Evolutionary conservation across 1,140 invertebrate genomes (phyloP).

Genomic region (Hormaphis cornu): DNA sequence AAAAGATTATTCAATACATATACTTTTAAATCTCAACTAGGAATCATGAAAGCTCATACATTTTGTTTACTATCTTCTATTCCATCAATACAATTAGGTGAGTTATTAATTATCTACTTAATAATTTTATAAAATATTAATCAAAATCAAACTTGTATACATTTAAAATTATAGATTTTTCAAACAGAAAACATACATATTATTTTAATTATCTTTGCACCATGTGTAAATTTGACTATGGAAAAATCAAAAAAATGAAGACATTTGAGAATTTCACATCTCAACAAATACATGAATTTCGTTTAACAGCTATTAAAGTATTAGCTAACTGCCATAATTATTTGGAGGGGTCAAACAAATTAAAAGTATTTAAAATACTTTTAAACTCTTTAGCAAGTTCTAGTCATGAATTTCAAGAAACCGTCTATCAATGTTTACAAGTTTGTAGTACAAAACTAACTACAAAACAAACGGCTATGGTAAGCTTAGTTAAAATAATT

Average conservation of each 20-base stretch:
- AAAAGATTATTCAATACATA: not conserved
- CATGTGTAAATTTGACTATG: not conserved
- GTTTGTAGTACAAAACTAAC: not conserved
- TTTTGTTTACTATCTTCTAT: not conserved
- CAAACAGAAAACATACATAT: not conserved
- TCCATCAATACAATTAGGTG: not conserved
- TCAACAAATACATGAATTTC: not conserved
- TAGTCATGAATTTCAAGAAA: not conserved
- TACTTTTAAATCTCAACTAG: constrained; percentile 14
- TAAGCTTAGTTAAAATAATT: not conserved
- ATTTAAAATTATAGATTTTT: not conserved
- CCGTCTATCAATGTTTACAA: not conserved
- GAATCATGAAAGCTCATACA: constrained; percentile 14
- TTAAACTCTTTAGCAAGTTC: not conserved
- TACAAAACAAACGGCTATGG: not conserved
- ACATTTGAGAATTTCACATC: not conserved
- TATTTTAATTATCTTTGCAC: constrained; percentile 1
- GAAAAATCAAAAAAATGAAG: not conserved
- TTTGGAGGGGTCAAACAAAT: not conserved
- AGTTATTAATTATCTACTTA: not conserved
- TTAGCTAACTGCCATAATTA: not conserved
- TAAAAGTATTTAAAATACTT: not conserved
- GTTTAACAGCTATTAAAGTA: not conserved
- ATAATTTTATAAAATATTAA: not conserved
- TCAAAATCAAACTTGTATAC: not conserved